These are phyloP conservation scores for Ormyrus nitidulus DNA, from an alignment of 2,888 invertebrate genomes.

Conservation along the genomic window DNA sequence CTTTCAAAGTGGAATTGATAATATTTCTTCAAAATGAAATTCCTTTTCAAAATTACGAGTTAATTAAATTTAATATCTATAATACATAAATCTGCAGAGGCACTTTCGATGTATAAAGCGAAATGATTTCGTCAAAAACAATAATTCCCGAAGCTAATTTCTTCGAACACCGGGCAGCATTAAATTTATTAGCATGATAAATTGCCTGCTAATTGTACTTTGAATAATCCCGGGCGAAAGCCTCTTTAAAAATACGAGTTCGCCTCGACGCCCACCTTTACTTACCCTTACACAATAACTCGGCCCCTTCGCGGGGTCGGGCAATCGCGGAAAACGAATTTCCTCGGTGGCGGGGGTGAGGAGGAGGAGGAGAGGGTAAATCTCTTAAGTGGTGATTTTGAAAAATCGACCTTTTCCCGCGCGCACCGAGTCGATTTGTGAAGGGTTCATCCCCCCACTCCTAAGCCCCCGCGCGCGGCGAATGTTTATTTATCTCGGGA, in stretches of 20 bases:
- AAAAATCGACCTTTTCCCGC: slow-evolving; percentile 15
- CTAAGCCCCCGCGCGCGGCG: neutral
- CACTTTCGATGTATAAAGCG: too few relatives aligned
- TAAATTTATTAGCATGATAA: neutral
- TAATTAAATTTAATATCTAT: too few relatives aligned
- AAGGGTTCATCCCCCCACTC: neutral
- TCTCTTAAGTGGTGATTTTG: slow-evolving; percentile 36
- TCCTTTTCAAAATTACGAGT: too few relatives aligned
- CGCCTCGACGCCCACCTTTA: neutral
- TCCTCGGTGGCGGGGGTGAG: neutral
- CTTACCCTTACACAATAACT: neutral
- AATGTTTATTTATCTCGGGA: slow-evolving; percentile 25
- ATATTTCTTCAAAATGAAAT: too few relatives aligned
- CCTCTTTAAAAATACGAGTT: neutral
- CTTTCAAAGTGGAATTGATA: too few relatives aligned
- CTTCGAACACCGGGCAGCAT: too few relatives aligned
- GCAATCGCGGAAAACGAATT: neutral
- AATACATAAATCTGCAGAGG: too few relatives aligned
- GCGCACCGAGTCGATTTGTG: neutral
- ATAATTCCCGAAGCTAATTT: too few relatives aligned
- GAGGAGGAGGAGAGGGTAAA: neutral
- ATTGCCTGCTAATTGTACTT: neutral
- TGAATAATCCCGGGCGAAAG: neutral
- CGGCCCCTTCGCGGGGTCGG: neutral
- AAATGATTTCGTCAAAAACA: too few relatives aligned